Evolutionary conservation across 2,797 vertebrate genomes (phyloP).

Genomic region (Otolemur crassicaudatus): DNA sequence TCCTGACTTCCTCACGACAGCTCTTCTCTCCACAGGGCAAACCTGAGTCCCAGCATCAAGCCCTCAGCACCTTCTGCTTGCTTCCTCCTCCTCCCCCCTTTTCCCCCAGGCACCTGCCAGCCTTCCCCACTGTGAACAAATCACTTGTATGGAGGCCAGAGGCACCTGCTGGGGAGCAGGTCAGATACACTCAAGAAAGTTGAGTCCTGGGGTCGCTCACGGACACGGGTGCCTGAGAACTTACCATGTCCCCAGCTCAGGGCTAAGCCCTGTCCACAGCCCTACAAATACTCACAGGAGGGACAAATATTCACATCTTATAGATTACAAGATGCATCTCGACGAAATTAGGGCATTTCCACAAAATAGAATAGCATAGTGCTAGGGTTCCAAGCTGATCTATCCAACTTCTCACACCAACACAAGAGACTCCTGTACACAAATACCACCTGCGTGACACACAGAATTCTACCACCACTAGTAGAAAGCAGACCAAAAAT

Average conservation of each 20-base stretch:
- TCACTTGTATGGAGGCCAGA: accelerated
- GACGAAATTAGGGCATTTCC: background rate
- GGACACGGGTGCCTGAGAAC: background rate
- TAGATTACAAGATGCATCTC: background rate
- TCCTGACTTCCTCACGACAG: background rate
- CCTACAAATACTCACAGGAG: background rate
- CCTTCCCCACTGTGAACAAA: no score
- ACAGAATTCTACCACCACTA: background rate
- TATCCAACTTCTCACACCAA: background rate
- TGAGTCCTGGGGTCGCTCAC: background rate
- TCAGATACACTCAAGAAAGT: background rate
- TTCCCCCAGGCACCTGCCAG: background rate
- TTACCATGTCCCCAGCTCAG: no score
- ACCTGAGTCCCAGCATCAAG: no score
- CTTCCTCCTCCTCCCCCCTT: no score
- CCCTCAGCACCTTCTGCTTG: accelerated
- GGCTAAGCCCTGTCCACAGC: background rate
- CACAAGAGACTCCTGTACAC: background rate
- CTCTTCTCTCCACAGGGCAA: background rate
- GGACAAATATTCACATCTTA: background rate
- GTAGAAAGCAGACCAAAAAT: background rate
- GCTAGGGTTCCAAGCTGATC: background rate
- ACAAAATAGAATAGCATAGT: background rate
- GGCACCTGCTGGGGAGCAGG: background rate
- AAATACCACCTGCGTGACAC: background rate